phyloP scores from a whole-genome alignment of 2,888 invertebrate genomes.

The Rotaria macrura region DNA sequence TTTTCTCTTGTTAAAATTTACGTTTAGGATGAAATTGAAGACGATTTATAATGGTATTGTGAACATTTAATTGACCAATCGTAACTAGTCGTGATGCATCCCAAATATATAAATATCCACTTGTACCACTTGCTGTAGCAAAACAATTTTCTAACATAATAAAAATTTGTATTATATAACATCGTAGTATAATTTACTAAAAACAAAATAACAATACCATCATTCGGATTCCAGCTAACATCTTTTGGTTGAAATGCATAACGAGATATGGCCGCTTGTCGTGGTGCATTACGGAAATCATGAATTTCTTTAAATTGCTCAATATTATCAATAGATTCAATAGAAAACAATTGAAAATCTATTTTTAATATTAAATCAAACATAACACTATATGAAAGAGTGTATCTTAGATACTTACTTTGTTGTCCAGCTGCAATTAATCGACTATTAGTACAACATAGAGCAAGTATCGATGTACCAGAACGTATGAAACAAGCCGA shows the following conservation, averaged over 20 bases:
- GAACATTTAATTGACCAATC: not conserved
- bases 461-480: not conserved
- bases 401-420: not conserved
- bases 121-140: not conserved
- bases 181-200: not conserved
- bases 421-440: conserved; percentile 9
- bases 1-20: not conserved
- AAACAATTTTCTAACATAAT: not conserved
- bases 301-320: not conserved
- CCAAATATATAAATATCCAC: not conserved
- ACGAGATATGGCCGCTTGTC: not conserved
- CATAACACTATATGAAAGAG: not conserved
- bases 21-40: not conserved
- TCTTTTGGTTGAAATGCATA: not conserved
- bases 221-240: not conserved
- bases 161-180: not conserved
- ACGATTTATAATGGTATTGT: not conserved
- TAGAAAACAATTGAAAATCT: conserved; percentile 11
- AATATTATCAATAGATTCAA: not conserved
- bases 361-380: not conserved
- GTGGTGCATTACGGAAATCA: not conserved
- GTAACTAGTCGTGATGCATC: not conserved
- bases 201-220: not conserved
- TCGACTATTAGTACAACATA: not conserved
- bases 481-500: not conserved